Evolutionary conservation across 2,888 invertebrate genomes (phyloP).

Genomic region (Dolichopus griseipennis): DNA sequence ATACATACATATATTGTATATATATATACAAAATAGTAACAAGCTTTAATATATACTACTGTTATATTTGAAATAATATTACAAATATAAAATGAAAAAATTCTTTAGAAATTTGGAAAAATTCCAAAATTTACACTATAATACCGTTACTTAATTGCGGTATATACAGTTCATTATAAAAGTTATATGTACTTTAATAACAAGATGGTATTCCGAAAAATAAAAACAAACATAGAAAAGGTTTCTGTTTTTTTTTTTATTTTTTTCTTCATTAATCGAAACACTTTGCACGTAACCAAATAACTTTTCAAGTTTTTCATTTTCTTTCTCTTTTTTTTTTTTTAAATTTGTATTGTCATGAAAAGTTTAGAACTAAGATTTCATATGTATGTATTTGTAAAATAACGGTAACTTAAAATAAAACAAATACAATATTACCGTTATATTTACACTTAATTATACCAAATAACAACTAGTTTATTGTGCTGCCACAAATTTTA

Average conservation of each 20-base stretch:
- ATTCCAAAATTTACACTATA: no score
- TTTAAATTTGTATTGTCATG: not conserved
- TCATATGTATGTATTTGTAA: no score
- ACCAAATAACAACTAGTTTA: not conserved
- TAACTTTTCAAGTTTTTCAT: not conserved
- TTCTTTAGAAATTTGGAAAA: no score
- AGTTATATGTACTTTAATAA: no score
- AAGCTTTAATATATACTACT: no score
- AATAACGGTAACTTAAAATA: no score
- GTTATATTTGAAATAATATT: no score
- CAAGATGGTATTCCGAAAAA: not conserved
- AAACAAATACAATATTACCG: not conserved
- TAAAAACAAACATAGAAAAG: not conserved
- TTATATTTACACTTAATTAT: conserved; percentile 1
- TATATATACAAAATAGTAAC: no score
- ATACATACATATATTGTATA: no score
- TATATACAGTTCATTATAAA: no score
- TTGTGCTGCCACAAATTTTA: not conserved
- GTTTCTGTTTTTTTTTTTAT: not conserved
- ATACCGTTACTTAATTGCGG: no score
- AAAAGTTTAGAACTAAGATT: not conserved
- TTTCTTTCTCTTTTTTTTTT: not conserved
- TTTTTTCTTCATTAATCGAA: conserved; percentile 6
- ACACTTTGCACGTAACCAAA: conserved; percentile 4
- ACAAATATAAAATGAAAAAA: no score